A percentile compares a stretch with the other conserved stretches of the same genome.
Conservation (phyloP, 2,888 invertebrate species). For the Pecten maximus region DNA sequence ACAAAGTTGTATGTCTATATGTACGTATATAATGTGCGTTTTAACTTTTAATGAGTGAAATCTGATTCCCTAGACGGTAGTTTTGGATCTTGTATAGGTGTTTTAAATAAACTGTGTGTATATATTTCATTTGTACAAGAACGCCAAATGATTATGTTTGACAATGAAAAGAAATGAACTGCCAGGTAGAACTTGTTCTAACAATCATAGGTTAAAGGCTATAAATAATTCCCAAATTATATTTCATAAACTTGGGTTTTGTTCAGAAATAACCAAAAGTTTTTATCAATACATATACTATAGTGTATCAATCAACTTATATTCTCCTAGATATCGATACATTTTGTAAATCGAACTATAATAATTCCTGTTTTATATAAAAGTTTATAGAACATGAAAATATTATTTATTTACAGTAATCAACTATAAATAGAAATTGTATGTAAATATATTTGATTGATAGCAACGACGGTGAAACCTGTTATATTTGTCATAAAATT, state of each 20-base stretch:
- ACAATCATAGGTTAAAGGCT: neutral
- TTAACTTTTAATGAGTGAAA: neutral
- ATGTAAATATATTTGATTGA: too few species aligned
- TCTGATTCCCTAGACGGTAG: neutral
- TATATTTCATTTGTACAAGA: neutral
- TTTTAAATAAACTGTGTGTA: neutral
- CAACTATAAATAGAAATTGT: too few species aligned
- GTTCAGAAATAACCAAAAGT: too few species aligned
- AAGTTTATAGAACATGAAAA: too few species aligned
- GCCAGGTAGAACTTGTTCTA: neutral
- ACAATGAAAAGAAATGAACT: neutral
- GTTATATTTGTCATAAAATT: too few species aligned
- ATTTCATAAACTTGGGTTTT: neutral
- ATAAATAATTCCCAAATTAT: neutral
- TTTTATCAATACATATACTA: too few species aligned
- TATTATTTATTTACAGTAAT: too few species aligned
- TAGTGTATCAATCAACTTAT: too few species aligned
- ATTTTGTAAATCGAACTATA: too few species aligned
- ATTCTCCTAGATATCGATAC: too few species aligned
- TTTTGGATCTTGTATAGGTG: neutral
- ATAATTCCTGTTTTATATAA: too few species aligned
- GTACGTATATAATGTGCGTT: neutral
- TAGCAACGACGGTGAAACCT: too few species aligned
- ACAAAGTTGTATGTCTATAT: neutral
- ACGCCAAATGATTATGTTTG: neutral